Evolutionary conservation across 2,888 invertebrate species (phyloP), one percentile per base, ranked within the genome.

Genomic region (Tenthredo distinguenda): DNA sequence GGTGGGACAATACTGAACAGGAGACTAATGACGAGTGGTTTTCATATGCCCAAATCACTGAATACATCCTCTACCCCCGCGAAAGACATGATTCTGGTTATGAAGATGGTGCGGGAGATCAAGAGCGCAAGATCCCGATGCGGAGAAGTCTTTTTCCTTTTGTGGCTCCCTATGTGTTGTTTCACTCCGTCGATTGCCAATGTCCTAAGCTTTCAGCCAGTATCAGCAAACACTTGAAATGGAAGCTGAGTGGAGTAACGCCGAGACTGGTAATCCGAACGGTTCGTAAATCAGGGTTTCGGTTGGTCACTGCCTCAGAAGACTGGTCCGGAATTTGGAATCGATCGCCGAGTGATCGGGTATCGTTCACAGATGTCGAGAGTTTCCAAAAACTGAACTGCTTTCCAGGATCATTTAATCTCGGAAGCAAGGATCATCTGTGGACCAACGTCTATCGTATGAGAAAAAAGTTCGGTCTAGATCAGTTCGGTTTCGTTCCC

Each of bases 341-440:
- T 0, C 95, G 96, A 0, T 68, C 77, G n/a, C 7, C 18, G 9
- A 71, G 55, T 0, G 31, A 43, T 21, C 40, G 71, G 10, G n/a
- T 1, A 2, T 96, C 97, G 94, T 99, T 98, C 93, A 96, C 96
- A 91, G 96, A 96, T 0, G 94, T 97, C 87, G 96, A 97, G 90
- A 97, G 97, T 87, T 97, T 96, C 84, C 99, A 99, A 93, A 99
- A 99, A 94, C 96, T 99, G 89, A 99, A 99, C 93, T 99, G 99
- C 92, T 97, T 98, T 92, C 99, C 99, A 0, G 99, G 99, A 0
- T 98, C 98, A 2, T 99, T 99, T 94, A 98, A 99, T 94, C 97
- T 99, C 86, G 99, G 99, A 0, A 95, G 98, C 40, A 99, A 99
- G 92, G 99, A 99, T 93, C 95, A 98, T 15, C 94, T 99, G 68